These are phyloP conservation scores for Pseudomyrmex gracilis DNA, from an alignment of 1,140 invertebrate species.

Conservation along the genomic window DNA sequence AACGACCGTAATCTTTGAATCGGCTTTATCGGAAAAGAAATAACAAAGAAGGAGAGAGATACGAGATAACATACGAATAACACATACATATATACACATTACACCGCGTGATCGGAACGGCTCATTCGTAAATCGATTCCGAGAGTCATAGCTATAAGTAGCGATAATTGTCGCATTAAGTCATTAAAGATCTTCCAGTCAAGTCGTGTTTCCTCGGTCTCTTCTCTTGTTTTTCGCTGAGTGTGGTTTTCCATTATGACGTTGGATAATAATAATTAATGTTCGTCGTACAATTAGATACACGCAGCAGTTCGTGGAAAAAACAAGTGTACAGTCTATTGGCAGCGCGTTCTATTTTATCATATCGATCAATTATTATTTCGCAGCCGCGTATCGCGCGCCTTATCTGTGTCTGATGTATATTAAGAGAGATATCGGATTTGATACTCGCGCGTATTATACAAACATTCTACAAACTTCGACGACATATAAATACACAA, in stretches of 20 bases:
- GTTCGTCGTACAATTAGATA: conserved; percentile 7
- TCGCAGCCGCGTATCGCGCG: not conserved
- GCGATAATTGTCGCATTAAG: conserved; percentile 20
- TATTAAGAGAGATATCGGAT: not conserved
- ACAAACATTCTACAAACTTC: no score
- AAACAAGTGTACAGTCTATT: not conserved
- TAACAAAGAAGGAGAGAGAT: not conserved
- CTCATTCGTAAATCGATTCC: not conserved
- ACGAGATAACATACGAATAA: conserved; percentile 4
- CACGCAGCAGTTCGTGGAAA: not conserved
- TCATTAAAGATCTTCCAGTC: conserved; percentile 8
- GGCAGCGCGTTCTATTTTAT: conserved; percentile 3
- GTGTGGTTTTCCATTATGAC: not conserved
- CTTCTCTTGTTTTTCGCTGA: not conserved
- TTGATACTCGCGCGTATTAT: no score
- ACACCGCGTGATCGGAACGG: not conserved
- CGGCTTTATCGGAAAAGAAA: conserved; percentile 13
- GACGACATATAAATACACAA: no score
- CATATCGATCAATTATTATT: not conserved
- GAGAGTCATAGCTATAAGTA: conserved; percentile 19
- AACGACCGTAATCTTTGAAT: not conserved
- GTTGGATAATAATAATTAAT: not conserved
- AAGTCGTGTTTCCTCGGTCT: not conserved
- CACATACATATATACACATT: not conserved
- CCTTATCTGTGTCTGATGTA: not conserved